These are phyloP conservation scores for Muscicapa adusta DNA, from an alignment of 2,113 vertebrate species.

Conservation along the genomic window DNA sequence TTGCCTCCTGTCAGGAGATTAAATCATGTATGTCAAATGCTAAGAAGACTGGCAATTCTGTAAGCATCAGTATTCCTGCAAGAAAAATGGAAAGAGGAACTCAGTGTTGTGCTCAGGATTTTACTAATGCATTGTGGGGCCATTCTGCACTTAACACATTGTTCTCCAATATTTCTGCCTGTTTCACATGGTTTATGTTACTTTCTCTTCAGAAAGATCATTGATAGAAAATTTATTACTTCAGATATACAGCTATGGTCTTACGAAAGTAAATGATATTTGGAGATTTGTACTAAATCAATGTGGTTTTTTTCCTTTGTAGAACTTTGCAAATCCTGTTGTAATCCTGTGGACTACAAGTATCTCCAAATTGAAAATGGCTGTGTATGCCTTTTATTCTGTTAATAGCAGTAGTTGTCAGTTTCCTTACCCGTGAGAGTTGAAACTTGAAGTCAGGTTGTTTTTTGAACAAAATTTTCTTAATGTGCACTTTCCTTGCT, in stretches of 20 bases:
- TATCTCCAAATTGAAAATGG: background rate
- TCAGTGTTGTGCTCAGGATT: background rate
- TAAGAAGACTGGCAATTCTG: background rate
- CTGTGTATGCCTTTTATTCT: background rate
- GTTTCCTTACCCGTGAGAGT: background rate
- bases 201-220: background rate
- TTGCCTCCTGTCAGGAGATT: background rate
- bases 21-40: background rate
- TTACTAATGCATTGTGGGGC: rapidly evolving
- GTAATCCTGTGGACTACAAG: background rate
- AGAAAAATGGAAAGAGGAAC: background rate
- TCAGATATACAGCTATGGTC: background rate
- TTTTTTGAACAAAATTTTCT: background rate
- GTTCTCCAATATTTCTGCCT: background rate
- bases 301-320: background rate
- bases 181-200: background rate
- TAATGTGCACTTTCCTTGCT: background rate
- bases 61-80: background rate
- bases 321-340: background rate
- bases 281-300: background rate
- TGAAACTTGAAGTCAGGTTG: background rate
- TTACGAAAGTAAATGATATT: background rate
- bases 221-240: background rate
- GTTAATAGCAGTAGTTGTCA: background rate
- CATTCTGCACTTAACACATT: background rate